Evolutionary conservation across 2,888 invertebrate genomes (phyloP), one percentile per base, ranked within the genome.

Genomic region (Parelbella ahira): DNA sequence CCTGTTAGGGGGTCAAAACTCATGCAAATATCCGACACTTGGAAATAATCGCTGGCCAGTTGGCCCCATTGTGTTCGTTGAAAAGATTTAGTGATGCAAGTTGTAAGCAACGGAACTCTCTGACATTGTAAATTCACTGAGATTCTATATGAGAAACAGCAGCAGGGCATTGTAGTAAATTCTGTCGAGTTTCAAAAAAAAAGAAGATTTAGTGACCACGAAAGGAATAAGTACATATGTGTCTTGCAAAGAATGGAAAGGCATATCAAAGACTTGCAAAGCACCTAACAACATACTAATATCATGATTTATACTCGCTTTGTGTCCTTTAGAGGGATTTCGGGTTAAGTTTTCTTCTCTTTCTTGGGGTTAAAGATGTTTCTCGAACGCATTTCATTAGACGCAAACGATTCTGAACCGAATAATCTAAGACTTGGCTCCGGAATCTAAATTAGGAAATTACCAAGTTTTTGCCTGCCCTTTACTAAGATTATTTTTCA

Each of bases 21-120:
- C 69, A 75, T 77, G 76, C 72, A 75, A 79, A 78, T 76, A 66
- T 66, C 67, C 62, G 62, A 67, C 70, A 58, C 63, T 68, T 67
- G 64, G 60, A 63, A 72, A 68, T 74, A 74, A 80, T 74, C 64
- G 63, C 65, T 59, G 54, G 62, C 63, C 58, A 51, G 53, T 54
- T 41, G 55, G 52, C 49, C 27, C 71, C 53, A 78, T 80, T 78
- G 79, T 80, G 63, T 62, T 53, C 48, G 47, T 60, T 54, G 62
- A 68, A 74, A 71, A 73, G 61, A 63, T 69, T 64, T 55, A 51
- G 57, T 65, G 66, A 61, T 60, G 65, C 56, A 60, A 63, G 50
- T 52, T 43, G 50, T 50, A 46, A 34, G 33, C 48, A 53, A 52
- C 43, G 49, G 48, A 54, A 53, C 42, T 45, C 15, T 37, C 32